Conservation (phyloP, 2,888 invertebrate genomes). For the Polylopha cassiicola region DNA sequence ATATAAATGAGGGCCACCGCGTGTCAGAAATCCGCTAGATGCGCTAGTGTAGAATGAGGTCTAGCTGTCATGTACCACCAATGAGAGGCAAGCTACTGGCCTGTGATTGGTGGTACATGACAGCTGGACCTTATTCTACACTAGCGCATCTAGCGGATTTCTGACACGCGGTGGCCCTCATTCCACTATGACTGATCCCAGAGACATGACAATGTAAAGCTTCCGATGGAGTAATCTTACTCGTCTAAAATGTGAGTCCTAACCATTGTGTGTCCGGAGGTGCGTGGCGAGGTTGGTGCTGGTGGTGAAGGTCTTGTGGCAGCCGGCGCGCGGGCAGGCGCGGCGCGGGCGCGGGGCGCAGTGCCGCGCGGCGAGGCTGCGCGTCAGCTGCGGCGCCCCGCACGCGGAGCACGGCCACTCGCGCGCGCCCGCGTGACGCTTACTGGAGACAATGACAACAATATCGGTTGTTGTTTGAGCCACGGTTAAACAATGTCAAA, state of each 20-base stretch:
- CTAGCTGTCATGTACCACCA: no score
- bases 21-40: no score
- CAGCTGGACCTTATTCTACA: no score
- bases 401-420: conserved; percentile 41
- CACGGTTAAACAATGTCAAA: no score
- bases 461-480: no score
- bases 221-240: not conserved
- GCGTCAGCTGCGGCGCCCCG: conserved; percentile 37
- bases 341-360: conserved; percentile 38
- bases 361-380: conserved; percentile 41
- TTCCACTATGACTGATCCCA: no score
- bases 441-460: conserved; percentile 31
- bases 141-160: no score
- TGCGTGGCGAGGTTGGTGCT: conserved; percentile 49
- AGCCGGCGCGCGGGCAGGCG: conserved; percentile 38
- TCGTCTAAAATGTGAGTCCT: conserved; percentile 1
- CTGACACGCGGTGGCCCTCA: no score
- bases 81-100: no score
- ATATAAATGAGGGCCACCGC: no score
- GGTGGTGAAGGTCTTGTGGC: conserved; percentile 46
- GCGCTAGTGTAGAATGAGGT: no score
- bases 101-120: no score
- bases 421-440: conserved; percentile 39
- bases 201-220: not conserved
- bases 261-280: conserved; percentile 46